phyloP scores from a whole-genome alignment of 2,113 vertebrate species.

The Tor tambroides region DNA sequence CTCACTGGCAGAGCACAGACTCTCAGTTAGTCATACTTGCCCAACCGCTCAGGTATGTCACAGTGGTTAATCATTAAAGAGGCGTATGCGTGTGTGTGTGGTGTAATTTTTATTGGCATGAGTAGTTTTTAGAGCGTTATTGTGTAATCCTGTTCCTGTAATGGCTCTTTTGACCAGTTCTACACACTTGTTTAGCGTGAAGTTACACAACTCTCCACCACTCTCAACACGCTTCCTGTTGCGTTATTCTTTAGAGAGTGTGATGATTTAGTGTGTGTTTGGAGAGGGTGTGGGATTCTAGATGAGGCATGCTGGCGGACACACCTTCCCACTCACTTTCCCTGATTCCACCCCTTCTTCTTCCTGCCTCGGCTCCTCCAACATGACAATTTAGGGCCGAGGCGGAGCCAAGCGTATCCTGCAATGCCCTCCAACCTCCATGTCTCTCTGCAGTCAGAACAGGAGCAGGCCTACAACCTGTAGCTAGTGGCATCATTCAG shows the following conservation, averaged over 20 bases:
- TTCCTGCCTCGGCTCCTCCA: slow-evolving; percentile 46
- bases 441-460: slow-evolving; percentile 55
- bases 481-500: slow-evolving; percentile 71
- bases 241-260: not conserved
- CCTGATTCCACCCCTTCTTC: slow-evolving; percentile 42
- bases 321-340: slow-evolving; percentile 67
- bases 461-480: slow-evolving; percentile 69
- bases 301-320: slow-evolving; percentile 58
- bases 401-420: slow-evolving; percentile 65
- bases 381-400: slow-evolving; percentile 44
- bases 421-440: slow-evolving; percentile 60
- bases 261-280: slow-evolving; percentile 5
- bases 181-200: not conserved
- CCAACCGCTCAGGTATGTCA: slow-evolving; percentile 49
- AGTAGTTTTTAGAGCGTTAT: slow-evolving; percentile 3
- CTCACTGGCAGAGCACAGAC: slow-evolving; percentile 39
- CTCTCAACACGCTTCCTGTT: not conserved
- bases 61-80: slow-evolving; percentile 60
- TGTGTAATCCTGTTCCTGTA: not conserved
- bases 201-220: not conserved
- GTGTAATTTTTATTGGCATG: not conserved
- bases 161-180: not conserved
- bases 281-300: slow-evolving; percentile 35
- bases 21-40: slow-evolving; percentile 44
- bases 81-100: not conserved